These are phyloP conservation scores for Dromius quadrimaculatus DNA, from an alignment of 2,888 invertebrate genomes.

Conservation along the genomic window DNA sequence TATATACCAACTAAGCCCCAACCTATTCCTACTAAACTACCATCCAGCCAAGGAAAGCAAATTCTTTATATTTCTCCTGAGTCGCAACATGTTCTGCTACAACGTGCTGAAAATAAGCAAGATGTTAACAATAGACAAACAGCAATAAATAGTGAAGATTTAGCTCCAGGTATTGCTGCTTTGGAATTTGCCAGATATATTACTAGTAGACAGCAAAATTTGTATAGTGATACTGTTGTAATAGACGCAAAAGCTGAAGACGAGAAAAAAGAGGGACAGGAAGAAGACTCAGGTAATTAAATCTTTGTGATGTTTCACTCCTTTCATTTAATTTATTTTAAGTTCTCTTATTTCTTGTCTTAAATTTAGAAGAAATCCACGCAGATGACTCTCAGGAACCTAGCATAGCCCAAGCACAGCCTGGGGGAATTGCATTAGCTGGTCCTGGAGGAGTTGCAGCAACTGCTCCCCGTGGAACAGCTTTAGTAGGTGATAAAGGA, in stretches of 20 bases:
- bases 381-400: constrained; percentile 60
- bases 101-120: constrained; percentile 21
- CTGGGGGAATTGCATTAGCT: constrained; percentile 68
- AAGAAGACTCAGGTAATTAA: constrained; percentile 54
- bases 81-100: constrained; percentile 1
- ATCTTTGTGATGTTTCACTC: neutral
- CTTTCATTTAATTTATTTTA: neutral
- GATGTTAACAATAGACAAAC: neutral
- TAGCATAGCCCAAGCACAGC: constrained; percentile 67
- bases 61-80: constrained; percentile 24
- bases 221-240: constrained; percentile 68
- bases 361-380: constrained; percentile 48
- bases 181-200: constrained; percentile 51
- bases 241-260: constrained; percentile 67
- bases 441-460: constrained; percentile 68
- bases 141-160: neutral
- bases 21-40: constrained; percentile 27
- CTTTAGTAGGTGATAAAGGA: constrained; percentile 68
- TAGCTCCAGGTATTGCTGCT: constrained; percentile 39
- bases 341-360: constrained; percentile 3
- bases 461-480: constrained; percentile 67
- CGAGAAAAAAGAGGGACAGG: constrained; percentile 62
- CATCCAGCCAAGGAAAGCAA: constrained; percentile 18
- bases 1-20: constrained; percentile 23
- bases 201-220: constrained; percentile 60